phyloP scores from a whole-genome alignment of 2,797 vertebrate genomes.

The Scarus forsteni region DNA sequence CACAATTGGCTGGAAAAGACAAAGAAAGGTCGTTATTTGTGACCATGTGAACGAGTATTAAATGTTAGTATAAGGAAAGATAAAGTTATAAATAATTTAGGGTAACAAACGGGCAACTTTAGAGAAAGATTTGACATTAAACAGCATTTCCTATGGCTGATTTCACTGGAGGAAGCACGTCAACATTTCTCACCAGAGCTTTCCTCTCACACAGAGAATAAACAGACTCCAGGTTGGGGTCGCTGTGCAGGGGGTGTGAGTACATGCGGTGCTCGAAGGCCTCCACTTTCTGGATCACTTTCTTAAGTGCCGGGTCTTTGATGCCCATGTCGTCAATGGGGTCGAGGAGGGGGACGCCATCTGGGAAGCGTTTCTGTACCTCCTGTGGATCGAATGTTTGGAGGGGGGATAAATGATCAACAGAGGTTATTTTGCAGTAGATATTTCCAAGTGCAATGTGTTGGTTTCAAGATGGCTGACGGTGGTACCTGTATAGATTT shows the following conservation, averaged over 20 bases:
- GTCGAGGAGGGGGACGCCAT: conserved; percentile 93
- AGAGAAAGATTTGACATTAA: conserved; percentile 26
- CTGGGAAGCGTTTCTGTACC: conserved; percentile 96
- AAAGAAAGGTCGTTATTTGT: conserved; percentile 31
- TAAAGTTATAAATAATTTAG: conserved; percentile 1
- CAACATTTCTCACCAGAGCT: conserved; percentile 87
- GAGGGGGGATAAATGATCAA: not conserved
- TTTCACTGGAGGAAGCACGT: not conserved
- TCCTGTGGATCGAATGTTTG: conserved; percentile 81
- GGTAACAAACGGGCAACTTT: not conserved
- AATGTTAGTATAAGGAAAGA: not conserved
- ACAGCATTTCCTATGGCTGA: conserved; percentile 7
- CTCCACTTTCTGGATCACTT: conserved; percentile 97
- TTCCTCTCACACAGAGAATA: conserved; percentile 98
- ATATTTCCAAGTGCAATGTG: not conserved
- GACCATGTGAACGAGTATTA: conserved; percentile 6
- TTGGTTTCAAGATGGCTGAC: not conserved
- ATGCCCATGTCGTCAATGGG: conserved; percentile 98
- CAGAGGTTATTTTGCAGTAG: not conserved
- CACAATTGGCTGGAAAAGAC: conserved; percentile 13
- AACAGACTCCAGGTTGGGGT: conserved; percentile 90
- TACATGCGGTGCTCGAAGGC: conserved; percentile 99
- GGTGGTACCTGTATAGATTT: conserved; percentile 94
- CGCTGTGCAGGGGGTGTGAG: conserved; percentile 95
- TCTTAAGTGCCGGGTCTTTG: conserved; percentile 94